Evolutionary conservation across 1,140 invertebrate species (phyloP), one percentile per base, ranked within the genome.

Genomic region (Diorhabda sublineata): DNA sequence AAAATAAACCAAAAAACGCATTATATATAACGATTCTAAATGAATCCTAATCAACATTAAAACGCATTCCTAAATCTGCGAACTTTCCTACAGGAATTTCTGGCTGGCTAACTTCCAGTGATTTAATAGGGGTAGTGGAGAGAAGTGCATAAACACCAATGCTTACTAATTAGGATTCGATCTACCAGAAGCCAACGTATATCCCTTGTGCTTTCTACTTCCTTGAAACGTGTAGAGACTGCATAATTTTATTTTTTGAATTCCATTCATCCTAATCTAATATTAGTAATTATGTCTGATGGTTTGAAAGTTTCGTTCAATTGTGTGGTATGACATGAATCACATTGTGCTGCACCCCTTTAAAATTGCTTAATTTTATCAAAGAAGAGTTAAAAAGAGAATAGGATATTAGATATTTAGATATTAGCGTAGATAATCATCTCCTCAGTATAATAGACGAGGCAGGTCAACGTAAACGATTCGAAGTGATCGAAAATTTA

Each of bases 41-140:
- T 52, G 47, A 52, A 52, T 52, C 47, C 47, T 52, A 52, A 52
- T 52, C n/a, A 52, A 52, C 47, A 6, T 52, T 52, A 52, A 52
- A 52, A 52, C 47, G 47, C 47, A 52, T 52, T 52, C 47, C 47
- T 52, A 6, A 6, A 52, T 52, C 47, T 52, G 47, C 47, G n/a
- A 52, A 52, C 6, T 52, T 52, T 4, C 47, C 6, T 4, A n/a
- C 6, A n/a, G 6, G 4, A 52, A 52, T 52, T 52, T 52, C 47
- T 52, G 47, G 47, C 3, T 52, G 47, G 47, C 47, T 52, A 52
- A 52, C 47, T 52, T 52, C 47, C 47, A 52, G 47, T 52, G 47
- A 52, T 52, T 52, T 52, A 52, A 52, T 52, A 52, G n/a, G 47
- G n/a, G 47, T 52, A 52, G 47, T 52, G 47, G 47, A 52, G n/a